Evolutionary conservation across 2,888 invertebrate species (phyloP).

Genomic region (Nezara viridula): DNA sequence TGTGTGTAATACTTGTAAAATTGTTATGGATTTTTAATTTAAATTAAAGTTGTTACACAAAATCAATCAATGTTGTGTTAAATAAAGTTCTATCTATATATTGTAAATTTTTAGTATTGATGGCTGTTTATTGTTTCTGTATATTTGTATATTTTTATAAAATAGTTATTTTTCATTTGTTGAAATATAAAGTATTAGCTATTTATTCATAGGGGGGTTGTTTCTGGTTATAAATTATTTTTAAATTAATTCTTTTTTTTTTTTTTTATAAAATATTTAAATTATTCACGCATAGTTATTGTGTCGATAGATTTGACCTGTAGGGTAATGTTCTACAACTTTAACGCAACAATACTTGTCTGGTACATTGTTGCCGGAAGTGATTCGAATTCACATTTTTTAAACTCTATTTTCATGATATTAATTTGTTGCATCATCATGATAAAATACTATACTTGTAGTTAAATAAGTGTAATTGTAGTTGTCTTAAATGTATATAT

Average conservation of each 20-base stretch:
- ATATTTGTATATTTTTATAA: slow-evolving; percentile 42
- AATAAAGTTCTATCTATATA: slow-evolving; percentile 21
- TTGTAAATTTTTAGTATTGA: slow-evolving; percentile 38
- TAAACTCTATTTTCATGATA: not conserved
- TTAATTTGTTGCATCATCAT: not conserved
- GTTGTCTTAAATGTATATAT: not conserved
- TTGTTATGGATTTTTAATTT: slow-evolving; percentile 40
- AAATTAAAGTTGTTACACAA: not conserved
- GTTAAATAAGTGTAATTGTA: not conserved
- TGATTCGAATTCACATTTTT: not conserved
- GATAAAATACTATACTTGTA: not conserved
- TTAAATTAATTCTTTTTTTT: not conserved
- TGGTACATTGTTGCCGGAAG: not conserved
- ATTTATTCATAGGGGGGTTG: slow-evolving; percentile 25
- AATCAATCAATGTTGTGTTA: slow-evolving; percentile 19
- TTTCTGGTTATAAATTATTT: slow-evolving; percentile 6
- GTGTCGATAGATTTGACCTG: not conserved
- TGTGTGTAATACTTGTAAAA: slow-evolving; percentile 21
- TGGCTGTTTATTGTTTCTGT: slow-evolving; percentile 48
- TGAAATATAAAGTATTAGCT: slow-evolving; percentile 22
- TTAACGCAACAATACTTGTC: not conserved
- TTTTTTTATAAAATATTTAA: not conserved
- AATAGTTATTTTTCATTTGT: slow-evolving; percentile 41
- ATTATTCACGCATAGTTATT: not conserved
- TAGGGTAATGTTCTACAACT: not conserved